Conservation (phyloP, 2,113 vertebrate genomes). For the Rhea americana region DNA sequence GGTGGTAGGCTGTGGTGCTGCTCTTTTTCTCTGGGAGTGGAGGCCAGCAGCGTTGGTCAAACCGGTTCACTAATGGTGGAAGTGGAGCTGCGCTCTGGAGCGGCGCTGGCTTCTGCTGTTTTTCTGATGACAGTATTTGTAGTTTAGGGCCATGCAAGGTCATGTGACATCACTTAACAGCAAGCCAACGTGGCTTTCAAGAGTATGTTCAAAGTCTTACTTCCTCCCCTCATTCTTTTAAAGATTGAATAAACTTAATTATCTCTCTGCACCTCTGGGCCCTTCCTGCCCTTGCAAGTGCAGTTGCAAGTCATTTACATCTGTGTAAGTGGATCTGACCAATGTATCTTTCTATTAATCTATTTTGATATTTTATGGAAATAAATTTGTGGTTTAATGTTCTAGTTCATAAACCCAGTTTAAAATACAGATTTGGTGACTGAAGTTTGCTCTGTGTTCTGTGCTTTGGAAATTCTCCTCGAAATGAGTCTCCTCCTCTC, state of each 20-base stretch:
- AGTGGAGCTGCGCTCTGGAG: not conserved
- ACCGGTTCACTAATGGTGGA: not conserved
- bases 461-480: not conserved
- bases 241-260: conserved; percentile 31
- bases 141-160: not conserved
- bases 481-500: not conserved
- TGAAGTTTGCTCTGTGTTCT: not conserved
- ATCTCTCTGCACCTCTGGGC: not conserved
- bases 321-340: not conserved
- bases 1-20: not conserved
- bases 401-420: not conserved
- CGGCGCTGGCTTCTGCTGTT: not conserved
- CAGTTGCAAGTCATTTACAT: not conserved
- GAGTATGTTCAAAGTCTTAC: not conserved
- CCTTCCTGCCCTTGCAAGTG: not conserved
- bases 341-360: not conserved
- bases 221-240: not conserved
- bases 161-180: not conserved
- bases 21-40: not conserved
- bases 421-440: not conserved
- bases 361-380: not conserved
- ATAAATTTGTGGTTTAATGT: not conserved
- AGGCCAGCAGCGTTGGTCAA: not conserved
- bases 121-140: not conserved
- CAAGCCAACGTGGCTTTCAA: not conserved